These are phyloP conservation scores for Pogoniulus pusillus DNA, from an alignment of 2,797 vertebrate species.

Conservation along the genomic window DNA sequence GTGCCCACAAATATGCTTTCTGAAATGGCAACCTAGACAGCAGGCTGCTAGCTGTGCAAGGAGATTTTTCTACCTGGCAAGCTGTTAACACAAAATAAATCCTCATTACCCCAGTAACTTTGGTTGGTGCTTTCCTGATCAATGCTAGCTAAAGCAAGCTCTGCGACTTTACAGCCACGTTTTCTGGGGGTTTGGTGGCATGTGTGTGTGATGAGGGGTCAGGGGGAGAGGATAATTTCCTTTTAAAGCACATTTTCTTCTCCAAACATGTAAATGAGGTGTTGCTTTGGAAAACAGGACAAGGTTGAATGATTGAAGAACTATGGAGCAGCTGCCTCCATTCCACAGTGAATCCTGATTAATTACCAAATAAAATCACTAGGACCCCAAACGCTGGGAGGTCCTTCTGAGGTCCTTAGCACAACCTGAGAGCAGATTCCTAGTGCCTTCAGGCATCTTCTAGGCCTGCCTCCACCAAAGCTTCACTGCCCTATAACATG, in stretches of 20 bases:
- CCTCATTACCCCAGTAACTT: constrained; percentile 40
- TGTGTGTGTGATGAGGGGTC: neutral
- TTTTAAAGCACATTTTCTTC: neutral
- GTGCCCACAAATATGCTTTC: neutral
- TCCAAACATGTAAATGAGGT: neutral
- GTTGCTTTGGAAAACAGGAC: neutral
- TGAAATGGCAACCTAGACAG: neutral
- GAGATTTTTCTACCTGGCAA: constrained; percentile 50
- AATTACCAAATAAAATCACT: neutral
- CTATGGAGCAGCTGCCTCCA: neutral
- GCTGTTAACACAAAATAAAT: constrained; percentile 51
- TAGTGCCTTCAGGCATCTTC: neutral
- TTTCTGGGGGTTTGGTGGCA: neutral
- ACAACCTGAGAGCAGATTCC: neutral
- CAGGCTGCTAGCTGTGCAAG: neutral
- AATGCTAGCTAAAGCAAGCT: neutral
- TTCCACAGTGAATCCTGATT: neutral
- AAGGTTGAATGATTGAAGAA: neutral
- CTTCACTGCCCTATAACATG: rapidly evolving
- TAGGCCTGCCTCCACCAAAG: neutral
- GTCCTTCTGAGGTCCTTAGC: neutral
- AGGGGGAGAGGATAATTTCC: neutral
- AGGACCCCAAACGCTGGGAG: neutral
- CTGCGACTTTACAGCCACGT: neutral
- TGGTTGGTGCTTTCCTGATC: constrained; percentile 4